A percentile compares a stretch with the other conserved stretches of the same genome.
Conservation (phyloP, 2,888 invertebrate genomes). For the Aporophyla nigra region DNA sequence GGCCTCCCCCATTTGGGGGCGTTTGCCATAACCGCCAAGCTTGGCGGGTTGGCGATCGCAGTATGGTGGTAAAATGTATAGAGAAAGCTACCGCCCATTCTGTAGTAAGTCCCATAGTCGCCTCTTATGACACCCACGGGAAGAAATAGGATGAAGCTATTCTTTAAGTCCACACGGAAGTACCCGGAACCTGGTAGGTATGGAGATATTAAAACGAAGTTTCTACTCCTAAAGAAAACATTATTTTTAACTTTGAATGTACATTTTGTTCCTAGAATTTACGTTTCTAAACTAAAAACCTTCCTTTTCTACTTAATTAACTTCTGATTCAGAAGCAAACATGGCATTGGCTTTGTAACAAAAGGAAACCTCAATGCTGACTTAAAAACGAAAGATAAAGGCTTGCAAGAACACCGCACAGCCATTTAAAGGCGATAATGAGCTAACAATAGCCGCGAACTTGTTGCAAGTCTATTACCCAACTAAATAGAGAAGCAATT, state of each 20-base stretch:
- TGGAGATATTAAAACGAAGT: neutral
- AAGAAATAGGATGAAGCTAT: too few relatives aligned
- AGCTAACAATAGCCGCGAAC: slow-evolving; percentile 60
- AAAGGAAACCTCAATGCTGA: neutral
- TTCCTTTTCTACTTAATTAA: slow-evolving; percentile 9
- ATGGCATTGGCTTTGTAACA: neutral
- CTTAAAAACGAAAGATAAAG: slow-evolving; percentile 19
- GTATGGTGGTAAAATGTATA: too few relatives aligned
- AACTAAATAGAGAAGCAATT: slow-evolving; percentile 60
- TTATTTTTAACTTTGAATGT: neutral
- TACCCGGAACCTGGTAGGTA: neutral
- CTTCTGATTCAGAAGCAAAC: slow-evolving; percentile 1
- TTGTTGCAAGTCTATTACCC: slow-evolving; percentile 65
- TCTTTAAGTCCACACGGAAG: too few relatives aligned
- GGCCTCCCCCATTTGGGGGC: too few relatives aligned
- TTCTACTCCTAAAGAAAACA: too few relatives aligned
- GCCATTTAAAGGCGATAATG: slow-evolving; percentile 55
- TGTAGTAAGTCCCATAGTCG: too few relatives aligned
- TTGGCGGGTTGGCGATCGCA: too few relatives aligned
- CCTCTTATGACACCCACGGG: too few relatives aligned
- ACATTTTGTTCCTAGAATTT: neutral
- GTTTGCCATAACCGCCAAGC: too few relatives aligned
- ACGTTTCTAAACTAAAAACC: neutral
- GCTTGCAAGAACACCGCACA: slow-evolving; percentile 23
- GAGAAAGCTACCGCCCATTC: too few relatives aligned